Conservation (phyloP, 30 jellyfish, hydroid and myxozoan genomes). For the Morbakka virulenta region DNA sequence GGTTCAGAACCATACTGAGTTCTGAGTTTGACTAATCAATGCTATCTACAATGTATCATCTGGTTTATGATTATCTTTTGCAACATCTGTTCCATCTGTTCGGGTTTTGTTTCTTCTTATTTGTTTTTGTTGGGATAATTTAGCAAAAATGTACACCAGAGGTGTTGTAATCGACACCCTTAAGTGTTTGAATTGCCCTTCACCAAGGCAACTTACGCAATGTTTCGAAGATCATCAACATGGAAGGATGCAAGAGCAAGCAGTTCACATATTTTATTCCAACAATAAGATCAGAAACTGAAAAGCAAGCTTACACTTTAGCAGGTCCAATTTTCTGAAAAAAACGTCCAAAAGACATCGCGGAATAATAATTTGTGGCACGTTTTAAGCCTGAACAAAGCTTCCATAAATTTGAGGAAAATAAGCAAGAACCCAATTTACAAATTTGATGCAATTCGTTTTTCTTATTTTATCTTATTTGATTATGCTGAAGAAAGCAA, state of each 20-base stretch:
- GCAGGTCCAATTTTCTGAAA: background rate
- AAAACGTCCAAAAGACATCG: background rate
- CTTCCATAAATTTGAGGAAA: background rate
- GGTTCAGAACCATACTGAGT: too few species aligned
- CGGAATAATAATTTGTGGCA: background rate
- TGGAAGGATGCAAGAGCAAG: background rate
- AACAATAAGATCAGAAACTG: background rate
- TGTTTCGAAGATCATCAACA: background rate
- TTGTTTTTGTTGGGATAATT: background rate
- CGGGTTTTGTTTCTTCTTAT: too few species aligned
- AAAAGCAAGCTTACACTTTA: background rate
- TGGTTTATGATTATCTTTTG: too few species aligned
- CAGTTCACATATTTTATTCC: background rate
- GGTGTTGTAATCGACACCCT: background rate
- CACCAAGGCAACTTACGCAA: background rate
- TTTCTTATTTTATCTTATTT: too few species aligned
- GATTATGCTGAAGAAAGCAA: too few species aligned
- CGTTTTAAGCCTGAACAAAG: background rate
- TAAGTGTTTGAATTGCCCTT: background rate
- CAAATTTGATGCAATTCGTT: too few species aligned
- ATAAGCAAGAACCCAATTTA: too few species aligned
- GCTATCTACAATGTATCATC: too few species aligned
- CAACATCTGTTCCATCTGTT: too few species aligned
- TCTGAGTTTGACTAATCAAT: too few species aligned
- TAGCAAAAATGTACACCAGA: slow-evolving; percentile 1